These are phyloP conservation scores for Mesorhabditis spiculigera DNA, from an alignment of 2,888 invertebrate genomes.

Conservation along the genomic window DNA sequence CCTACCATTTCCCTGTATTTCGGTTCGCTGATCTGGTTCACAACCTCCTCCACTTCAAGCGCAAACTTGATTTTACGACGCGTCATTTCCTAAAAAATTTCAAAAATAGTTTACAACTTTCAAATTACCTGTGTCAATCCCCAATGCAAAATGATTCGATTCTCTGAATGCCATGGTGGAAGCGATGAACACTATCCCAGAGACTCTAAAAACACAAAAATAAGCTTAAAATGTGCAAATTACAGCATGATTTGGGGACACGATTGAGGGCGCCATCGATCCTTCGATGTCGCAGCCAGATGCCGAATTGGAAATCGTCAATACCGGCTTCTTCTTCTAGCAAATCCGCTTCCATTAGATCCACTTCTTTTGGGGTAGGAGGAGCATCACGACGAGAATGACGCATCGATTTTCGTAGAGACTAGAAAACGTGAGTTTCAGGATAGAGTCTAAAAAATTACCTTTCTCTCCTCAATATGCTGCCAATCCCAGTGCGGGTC, in stretches of 20 bases:
- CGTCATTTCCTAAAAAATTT: constrained; percentile 76
- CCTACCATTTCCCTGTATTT: constrained; percentile 73
- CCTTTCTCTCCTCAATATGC: constrained; percentile 53
- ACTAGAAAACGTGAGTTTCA: constrained; percentile 23
- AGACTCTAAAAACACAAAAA: constrained; percentile 37
- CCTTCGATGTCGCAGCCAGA: constrained; percentile 88
- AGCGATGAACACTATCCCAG: constrained; percentile 65
- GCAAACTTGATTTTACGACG: constrained; percentile 97
- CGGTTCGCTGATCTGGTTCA: constrained; percentile 94
- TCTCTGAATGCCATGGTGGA: constrained; percentile 84
- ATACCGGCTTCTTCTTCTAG: constrained; percentile 35
- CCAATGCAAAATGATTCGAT: constrained; percentile 82
- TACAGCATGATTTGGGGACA: constrained; percentile 79
- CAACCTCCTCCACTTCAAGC: constrained; percentile 88
- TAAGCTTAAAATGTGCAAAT: constrained; percentile 6
- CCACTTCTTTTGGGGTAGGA: constrained; percentile 7
- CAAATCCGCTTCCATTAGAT: constrained; percentile 27
- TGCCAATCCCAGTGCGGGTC: constrained; percentile 39
- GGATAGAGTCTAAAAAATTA: constrained; percentile 12
- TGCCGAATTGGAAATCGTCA: constrained; percentile 68
- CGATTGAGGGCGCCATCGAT: constrained; percentile 94
- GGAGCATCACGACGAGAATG: constrained; percentile 8
- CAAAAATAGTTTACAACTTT: background rate
- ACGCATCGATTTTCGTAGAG: constrained; percentile 49
- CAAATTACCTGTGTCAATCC: constrained; percentile 73